Evolutionary conservation across 1,140 invertebrate species (phyloP).

Genomic region (Olivierus martensii): DNA sequence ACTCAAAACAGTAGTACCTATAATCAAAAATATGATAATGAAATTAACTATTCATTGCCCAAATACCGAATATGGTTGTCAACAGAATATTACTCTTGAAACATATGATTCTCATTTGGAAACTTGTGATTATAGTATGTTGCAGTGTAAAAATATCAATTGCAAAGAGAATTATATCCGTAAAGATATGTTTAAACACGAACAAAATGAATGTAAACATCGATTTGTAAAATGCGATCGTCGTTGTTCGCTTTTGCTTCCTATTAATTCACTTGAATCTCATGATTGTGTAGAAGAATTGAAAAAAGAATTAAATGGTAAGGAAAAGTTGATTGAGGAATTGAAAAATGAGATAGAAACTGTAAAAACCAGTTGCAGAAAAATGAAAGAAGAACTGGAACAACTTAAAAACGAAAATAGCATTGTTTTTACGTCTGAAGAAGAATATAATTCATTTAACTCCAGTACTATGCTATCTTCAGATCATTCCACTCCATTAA

Average conservation of each 20-base stretch:
- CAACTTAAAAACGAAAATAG: too few relatives aligned
- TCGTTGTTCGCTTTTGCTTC: neutral
- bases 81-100: conserved; percentile 5
- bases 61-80: conserved; percentile 2
- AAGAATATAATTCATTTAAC: too few relatives aligned
- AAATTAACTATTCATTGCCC: conserved; percentile 6
- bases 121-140: neutral
- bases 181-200: conserved; percentile 4
- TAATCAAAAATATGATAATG: conserved; percentile 8
- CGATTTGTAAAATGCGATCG: neutral
- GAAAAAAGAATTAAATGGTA: neutral
- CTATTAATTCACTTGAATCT: neutral
- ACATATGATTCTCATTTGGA: conserved; percentile 1
- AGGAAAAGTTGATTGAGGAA: neutral
- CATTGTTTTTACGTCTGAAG: too few relatives aligned
- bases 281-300: conserved; percentile 9
- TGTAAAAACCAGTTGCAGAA: too few relatives aligned
- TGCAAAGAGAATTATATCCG: neutral
- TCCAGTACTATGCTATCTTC: too few relatives aligned
- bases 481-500: too few relatives aligned
- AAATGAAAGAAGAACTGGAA: too few relatives aligned
- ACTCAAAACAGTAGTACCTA: conserved; percentile 2
- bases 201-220: neutral
- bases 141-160: conserved; percentile 5
- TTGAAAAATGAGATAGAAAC: too few relatives aligned